phyloP scores from a whole-genome alignment of 2,797 vertebrate genomes.

The Poecilia picta region DNA sequence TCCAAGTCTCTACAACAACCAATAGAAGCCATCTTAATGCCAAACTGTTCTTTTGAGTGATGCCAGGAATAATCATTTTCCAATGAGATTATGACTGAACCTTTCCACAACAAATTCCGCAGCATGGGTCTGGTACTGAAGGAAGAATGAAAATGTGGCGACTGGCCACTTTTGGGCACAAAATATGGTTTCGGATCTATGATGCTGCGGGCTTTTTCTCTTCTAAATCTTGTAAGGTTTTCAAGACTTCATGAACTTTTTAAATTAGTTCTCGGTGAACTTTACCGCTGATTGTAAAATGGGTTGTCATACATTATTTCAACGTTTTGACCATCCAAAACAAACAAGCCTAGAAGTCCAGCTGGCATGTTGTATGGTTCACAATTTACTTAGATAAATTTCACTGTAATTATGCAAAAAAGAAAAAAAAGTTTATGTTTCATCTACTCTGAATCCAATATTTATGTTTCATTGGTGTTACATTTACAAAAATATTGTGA shows the following conservation, averaged over 20 bases:
- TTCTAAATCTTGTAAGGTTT: neutral
- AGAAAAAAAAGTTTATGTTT: neutral
- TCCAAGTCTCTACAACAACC: neutral
- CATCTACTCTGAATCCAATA: neutral
- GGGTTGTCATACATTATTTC: neutral
- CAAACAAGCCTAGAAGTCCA: neutral
- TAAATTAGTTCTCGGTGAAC: too few species aligned
- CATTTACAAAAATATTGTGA: constrained; percentile 35
- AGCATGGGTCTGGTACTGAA: too few species aligned
- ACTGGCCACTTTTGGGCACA: neutral
- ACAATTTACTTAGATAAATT: neutral
- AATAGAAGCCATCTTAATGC: neutral
- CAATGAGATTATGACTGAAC: neutral
- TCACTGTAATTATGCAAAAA: neutral
- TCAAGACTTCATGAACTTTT: neutral
- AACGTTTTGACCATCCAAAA: neutral
- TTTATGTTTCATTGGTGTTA: constrained; percentile 1
- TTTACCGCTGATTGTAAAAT: neutral
- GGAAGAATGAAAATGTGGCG: neutral
- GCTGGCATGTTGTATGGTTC: neutral
- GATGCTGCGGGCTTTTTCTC: neutral
- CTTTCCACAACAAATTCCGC: neutral
- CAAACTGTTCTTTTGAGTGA: neutral
- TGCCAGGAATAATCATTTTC: neutral
- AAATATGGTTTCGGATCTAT: neutral